Percentiles rank a stretch among this genome's conserved stretches.
Conservation (phyloP, 2,888 invertebrate species). For the Thymelicus lineola region DNA sequence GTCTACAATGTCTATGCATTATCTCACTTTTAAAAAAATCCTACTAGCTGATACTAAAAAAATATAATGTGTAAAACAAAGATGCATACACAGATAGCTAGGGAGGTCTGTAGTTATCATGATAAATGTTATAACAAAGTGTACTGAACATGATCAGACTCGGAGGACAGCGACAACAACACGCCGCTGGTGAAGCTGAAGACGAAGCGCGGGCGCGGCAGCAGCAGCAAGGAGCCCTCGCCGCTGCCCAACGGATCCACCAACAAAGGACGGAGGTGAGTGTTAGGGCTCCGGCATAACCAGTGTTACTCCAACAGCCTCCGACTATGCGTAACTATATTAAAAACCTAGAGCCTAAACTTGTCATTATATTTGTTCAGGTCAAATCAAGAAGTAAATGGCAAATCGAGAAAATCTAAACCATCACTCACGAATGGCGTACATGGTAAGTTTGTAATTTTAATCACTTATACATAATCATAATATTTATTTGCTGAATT, state of each 20-base stretch:
- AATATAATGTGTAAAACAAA: no score
- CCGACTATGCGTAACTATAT: no score
- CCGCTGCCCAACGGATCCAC: conserved; percentile 61
- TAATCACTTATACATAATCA: no score
- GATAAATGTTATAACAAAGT: neutral
- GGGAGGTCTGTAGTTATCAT: no score
- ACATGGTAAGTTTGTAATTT: conserved; percentile 58
- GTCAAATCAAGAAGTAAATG: conserved; percentile 64
- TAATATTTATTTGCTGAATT: no score
- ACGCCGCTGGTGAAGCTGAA: conserved; percentile 72
- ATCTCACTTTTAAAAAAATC: no score
- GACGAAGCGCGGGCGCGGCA: conserved; percentile 54
- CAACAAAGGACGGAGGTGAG: conserved; percentile 64
- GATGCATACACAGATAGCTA: no score
- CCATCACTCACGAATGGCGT: conserved; percentile 70
- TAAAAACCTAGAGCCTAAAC: no score
- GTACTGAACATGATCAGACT: conserved; percentile 57
- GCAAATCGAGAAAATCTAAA: conserved; percentile 63
- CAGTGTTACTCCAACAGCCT: no score
- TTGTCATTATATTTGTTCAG: conserved; percentile 55
- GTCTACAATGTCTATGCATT: no score
- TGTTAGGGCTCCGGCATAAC: conserved; percentile 29
- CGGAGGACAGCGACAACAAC: conserved; percentile 79
- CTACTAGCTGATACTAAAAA: no score
- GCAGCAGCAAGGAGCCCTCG: conserved; percentile 70